Evolutionary conservation across 2,113 vertebrate genomes (phyloP).

Genomic region (Hippocampus guttulatus): DNA sequence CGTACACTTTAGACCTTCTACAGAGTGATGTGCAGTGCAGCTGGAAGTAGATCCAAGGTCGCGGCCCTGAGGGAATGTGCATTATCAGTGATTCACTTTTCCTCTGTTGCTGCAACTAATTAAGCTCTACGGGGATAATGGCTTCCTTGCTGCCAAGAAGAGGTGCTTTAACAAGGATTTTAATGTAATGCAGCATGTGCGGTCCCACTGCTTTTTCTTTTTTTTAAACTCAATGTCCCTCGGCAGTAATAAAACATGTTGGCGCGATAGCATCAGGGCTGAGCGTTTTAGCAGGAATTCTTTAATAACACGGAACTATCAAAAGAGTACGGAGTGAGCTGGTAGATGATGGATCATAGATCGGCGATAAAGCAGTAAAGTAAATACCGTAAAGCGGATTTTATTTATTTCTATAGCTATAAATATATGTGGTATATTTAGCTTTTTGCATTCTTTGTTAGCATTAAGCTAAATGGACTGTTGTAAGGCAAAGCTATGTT

Average conservation of each 20-base stretch:
- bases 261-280: background rate
- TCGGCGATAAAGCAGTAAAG: background rate
- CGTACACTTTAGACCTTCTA: background rate
- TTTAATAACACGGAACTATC: background rate
- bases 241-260: background rate
- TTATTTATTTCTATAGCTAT: too few relatives aligned
- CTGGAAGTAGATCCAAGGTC: background rate
- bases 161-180: constrained; percentile 3
- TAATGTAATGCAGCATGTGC: background rate
- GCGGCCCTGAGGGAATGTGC: background rate
- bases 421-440: too few relatives aligned
- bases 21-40: background rate
- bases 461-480: too few relatives aligned
- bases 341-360: background rate
- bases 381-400: background rate
- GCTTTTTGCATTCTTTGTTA: too few relatives aligned
- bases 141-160: background rate
- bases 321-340: background rate
- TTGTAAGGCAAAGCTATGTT: too few relatives aligned
- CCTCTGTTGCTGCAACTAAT: constrained; percentile 4
- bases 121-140: constrained; percentile 1
- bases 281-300: background rate
- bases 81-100: constrained; percentile 1
- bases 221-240: background rate
- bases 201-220: background rate